Base-by-base conservation (phyloP, 2,888 invertebrate genomes). In the Smittia sp. region DNA sequence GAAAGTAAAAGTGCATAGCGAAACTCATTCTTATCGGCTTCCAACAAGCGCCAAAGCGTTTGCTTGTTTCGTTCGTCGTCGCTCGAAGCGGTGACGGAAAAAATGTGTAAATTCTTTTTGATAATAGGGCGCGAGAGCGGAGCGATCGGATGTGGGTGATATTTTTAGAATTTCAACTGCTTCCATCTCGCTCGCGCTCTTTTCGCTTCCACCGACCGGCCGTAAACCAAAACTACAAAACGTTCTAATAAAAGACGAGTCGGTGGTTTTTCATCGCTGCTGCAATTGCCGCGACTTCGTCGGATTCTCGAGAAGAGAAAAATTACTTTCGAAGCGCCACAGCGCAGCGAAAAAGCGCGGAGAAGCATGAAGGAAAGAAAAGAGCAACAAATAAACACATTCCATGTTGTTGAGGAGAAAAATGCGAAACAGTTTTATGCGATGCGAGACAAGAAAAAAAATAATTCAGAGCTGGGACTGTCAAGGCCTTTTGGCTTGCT, bases 121-220 rank as follows among this genome's bases (percentile, higher is more conserved):
- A 46, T 46, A 58, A 58, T 58, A 22, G 9, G 58, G 20, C 58
- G 11, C 32, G 32, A 32, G 32, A 58, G 15, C 22, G 18, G 20
- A 9, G 24, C 58, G 58, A 58, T 58, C 58, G 58, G 58, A 58
- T 58, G 58, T 58, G 58, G 58, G 58, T 58, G 58, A 58, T 58
- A 58, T 58, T 22, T 58, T 46, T 46, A 46, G 46, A 46, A 58
- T 58, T 58, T 58, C 18, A 15, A 52, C 22, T 22, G 11, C 20
- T 58, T 58, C 58, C 18, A 58, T 58, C 20, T 58, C 22, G 13
- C 18, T 22, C 18, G n/a, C 18, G 15, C 52, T 15, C 18, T 18
- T 39, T 11, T 58, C 58, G 9, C 18, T 18, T 58, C 11, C 11
- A 18, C 6, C 58, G 24, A 58, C 58, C 58, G 58, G 58, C 58